Conservation (phyloP, 2,888 invertebrate genomes). For the Melanchra persicariae region DNA sequence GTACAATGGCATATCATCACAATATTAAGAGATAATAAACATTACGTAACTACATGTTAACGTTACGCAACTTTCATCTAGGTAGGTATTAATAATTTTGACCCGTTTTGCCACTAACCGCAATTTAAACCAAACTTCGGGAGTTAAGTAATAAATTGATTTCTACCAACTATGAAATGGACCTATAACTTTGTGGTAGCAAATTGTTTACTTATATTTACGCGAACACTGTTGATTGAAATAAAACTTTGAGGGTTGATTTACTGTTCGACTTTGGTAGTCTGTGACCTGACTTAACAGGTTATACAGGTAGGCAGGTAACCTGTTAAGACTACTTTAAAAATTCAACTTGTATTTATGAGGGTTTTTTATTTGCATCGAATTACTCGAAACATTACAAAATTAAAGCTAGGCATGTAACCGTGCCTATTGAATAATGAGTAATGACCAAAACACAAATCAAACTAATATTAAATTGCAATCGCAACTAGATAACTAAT, state of each 20-base stretch:
- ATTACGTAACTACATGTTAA: background rate
- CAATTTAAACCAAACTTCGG: constrained; percentile 40
- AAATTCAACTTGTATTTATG: no score
- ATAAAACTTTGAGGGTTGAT: constrained; percentile 9
- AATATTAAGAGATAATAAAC: background rate
- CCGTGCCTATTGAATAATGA: no score
- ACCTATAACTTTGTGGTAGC: constrained; percentile 30
- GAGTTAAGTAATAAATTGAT: constrained; percentile 46
- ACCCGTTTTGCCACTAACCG: constrained; percentile 35
- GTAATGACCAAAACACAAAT: no score
- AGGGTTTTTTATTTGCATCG: no score
- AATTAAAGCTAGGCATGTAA: no score
- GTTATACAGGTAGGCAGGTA: background rate
- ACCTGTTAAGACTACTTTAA: no score
- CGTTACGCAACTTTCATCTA: background rate
- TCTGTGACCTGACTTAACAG: background rate
- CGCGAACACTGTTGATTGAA: constrained; percentile 22
- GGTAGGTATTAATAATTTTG: constrained; percentile 18
- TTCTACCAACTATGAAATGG: constrained; percentile 36
- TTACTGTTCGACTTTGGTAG: constrained; percentile 1
- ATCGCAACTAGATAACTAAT: background rate
- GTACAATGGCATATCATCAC: background rate
- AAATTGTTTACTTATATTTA: constrained; percentile 48
- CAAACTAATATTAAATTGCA: no score
- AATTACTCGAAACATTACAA: no score